Evolutionary conservation across 2,113 vertebrate genomes (phyloP), one percentile per base, ranked within the genome.

Genomic region (Climacteris rufus): DNA sequence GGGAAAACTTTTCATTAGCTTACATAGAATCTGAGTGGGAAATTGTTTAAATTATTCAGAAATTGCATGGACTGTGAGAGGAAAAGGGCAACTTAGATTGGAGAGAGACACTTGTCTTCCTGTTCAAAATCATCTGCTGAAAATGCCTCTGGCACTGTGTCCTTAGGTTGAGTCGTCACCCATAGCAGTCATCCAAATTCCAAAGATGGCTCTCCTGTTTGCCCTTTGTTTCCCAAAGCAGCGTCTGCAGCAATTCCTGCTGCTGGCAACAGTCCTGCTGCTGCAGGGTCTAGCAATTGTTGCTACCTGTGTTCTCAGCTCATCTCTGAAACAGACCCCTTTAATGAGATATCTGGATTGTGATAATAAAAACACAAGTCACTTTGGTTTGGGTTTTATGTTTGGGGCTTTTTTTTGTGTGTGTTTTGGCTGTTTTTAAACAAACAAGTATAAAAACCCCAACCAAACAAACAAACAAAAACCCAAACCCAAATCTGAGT

Each of bases 1-100:
- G 15, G 40, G 33, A 80, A 63, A 94, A 4, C 33, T 63, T 92
- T 81, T 75, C 59, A 63, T 60, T 86, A 74, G 23, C 10, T 59
- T 56, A 68, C 42, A 87, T n/a, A 76, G 33, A 14, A 89, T 66
- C 50, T 66, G 50, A 83, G 71, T 59, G 10, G 22, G 15, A 80
- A 90, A 33, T 63, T 92, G 30, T 5, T 88, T 83, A 66, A 83
- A 86, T 74, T 94, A 83, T 35, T 63, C 76, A 80, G 45, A 88
- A 93, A 77, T 52, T 9, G 52, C n/a, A 57, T 2, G 21, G 23
- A 28, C 31, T 57, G 24, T 11, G 18, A 77, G 79, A 90, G 15
- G 31, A 83, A 81, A 92, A 90, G 10, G 17, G n/a, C 23, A 90
- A 20, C 13, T 80, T 83, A 76, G 39, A 65, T 3, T 60, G n/a